Conservation (phyloP, 2,113 vertebrate genomes). For the Psilopsiagon aurifrons region DNA sequence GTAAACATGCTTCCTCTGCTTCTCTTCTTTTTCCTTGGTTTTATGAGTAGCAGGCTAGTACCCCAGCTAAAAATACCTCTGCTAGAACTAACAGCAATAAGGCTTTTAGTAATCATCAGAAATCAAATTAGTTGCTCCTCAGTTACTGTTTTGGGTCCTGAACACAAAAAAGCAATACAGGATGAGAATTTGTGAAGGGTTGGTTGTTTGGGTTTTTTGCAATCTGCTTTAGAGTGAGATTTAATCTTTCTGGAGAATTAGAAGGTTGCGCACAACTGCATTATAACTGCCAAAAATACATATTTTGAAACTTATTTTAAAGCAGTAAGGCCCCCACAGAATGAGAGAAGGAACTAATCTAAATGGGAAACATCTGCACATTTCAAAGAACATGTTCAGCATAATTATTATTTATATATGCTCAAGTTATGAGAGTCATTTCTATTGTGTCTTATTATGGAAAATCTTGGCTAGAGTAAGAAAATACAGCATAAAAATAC, state of each 20-base stretch:
- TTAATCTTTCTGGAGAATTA: background rate
- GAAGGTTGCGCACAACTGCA: background rate
- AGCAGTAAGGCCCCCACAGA: background rate
- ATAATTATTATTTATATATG: constrained; percentile 31
- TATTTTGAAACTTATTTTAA: constrained; percentile 26
- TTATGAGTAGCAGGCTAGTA: background rate
- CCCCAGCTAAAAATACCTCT: background rate
- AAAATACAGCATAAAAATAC: background rate
- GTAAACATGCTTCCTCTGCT: background rate
- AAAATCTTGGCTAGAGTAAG: constrained; percentile 19
- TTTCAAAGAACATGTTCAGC: constrained; percentile 11
- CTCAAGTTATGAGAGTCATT: background rate
- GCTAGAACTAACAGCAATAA: background rate
- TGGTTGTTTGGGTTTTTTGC: background rate
- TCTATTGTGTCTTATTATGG: background rate
- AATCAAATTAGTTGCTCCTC: background rate
- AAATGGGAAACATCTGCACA: constrained; percentile 57
- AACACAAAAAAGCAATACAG: background rate
- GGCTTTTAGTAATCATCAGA: background rate
- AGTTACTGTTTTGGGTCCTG: background rate
- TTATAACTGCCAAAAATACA: constrained; percentile 16
- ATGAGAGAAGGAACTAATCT: constrained; percentile 27
- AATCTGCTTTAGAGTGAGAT: background rate
- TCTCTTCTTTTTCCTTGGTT: background rate
- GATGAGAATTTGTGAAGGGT: background rate